Evolutionary conservation across 2,797 vertebrate genomes (phyloP), one percentile per base, ranked within the genome.

Genomic region (Mycteria americana): DNA sequence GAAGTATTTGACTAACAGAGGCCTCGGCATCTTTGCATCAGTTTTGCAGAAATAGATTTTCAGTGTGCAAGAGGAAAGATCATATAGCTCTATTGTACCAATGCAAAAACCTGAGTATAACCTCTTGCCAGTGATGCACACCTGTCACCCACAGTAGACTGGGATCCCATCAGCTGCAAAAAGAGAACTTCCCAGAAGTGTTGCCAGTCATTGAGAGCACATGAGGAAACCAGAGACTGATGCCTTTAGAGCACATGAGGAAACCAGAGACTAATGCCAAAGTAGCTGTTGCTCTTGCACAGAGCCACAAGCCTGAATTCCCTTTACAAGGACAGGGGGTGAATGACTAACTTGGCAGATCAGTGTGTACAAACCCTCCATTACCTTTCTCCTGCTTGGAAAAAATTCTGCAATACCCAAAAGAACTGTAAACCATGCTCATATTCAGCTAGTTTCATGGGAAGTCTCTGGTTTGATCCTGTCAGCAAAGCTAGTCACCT

Each of bases 201-300:
- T 9, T 91, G 72, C 28, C 75, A 93, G 92, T 82, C 81, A 93
- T 39, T 57, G 25, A 64, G 35, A 91, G 48, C 64, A 85, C 67
- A 79, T 63, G 48, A 79, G 64, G 45, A 95, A 96, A 84, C 14
- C 21, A 72, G 77, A 93, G 54, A 65, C 70, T 67, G 70, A 75
- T 81, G 75, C 41, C 90, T 80, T 78, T 41, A 56, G 16, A 95
- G 54, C 59, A 73, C 86, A 60, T 37, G 59, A 85, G 46, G 60
- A 91, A 93, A 74, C 15, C 43, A 88, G 60, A 89, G 69, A 73
- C 79, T 72, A 60, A 86, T 72, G 88, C 81, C 75, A 89, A 93
- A 89, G 74, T 46, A 86, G 67, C 53, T 91, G 64, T 31, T 89
- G 56, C 67, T 91, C 68, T 82, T 64, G 60, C 80, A 74, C 0